Conservation (phyloP, 2,113 vertebrate species). For the Apodemus speciosus region DNA sequence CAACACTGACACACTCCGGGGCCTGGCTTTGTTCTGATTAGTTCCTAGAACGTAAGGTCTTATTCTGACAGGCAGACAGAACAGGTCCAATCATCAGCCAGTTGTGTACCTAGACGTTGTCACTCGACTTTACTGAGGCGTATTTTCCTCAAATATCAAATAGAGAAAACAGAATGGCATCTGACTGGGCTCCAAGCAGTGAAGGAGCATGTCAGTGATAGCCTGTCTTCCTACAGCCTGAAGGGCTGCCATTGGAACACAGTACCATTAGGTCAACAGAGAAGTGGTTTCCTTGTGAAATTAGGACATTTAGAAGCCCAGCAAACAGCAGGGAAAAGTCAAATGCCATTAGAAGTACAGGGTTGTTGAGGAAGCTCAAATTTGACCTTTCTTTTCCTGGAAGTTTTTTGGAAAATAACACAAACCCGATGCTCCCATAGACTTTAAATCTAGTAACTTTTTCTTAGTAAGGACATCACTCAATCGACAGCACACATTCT, state of each 20-base stretch:
- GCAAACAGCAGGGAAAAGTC: background rate
- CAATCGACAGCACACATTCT: background rate
- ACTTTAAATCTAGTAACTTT: background rate
- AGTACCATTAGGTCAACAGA: background rate
- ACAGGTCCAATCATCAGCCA: background rate
- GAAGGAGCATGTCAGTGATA: background rate
- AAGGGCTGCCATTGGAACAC: background rate
- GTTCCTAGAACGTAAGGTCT: background rate
- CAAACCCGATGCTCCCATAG: background rate
- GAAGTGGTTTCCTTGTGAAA: background rate
- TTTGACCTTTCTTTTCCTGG: background rate
- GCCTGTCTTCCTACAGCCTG: background rate
- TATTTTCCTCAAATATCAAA: constrained; percentile 35
- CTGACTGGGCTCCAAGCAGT: background rate
- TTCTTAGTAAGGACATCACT: constrained; percentile 13
- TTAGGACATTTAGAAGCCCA: background rate
- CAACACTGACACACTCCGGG: background rate
- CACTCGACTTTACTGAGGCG: background rate
- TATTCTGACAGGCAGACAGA: constrained; percentile 4
- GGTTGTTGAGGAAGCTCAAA: background rate
- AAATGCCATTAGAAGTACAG: background rate
- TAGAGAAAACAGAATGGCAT: background rate
- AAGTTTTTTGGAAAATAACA: background rate
- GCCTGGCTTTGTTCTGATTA: background rate
- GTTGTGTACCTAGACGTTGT: background rate